Evolutionary conservation across 2,113 vertebrate species (phyloP).

Genomic region (Lepus europaeus): DNA sequence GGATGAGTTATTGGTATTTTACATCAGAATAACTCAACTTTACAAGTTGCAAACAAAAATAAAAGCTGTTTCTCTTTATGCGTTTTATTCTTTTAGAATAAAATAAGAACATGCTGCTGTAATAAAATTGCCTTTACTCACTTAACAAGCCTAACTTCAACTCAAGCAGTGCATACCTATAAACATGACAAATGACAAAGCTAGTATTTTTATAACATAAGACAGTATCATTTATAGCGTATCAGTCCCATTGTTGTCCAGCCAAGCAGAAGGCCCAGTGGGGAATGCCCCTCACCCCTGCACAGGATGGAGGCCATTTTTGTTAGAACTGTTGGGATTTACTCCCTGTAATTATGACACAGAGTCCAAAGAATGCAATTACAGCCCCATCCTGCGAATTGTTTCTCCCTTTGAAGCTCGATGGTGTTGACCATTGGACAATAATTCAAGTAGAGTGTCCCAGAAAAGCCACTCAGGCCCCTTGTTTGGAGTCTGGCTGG

Average conservation of each 20-base stretch:
- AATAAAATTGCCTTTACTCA: slow-evolving; percentile 84
- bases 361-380: slow-evolving; percentile 67
- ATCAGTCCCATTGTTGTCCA: slow-evolving; percentile 66
- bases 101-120: slow-evolving; percentile 84
- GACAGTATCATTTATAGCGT: slow-evolving; percentile 81
- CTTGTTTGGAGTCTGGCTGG: slow-evolving; percentile 72
- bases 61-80: slow-evolving; percentile 83
- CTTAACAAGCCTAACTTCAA: slow-evolving; percentile 81
- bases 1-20: slow-evolving; percentile 84
- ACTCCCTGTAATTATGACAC: slow-evolving; percentile 71
- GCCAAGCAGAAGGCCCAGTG: slow-evolving; percentile 62
- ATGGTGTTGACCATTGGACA: slow-evolving; percentile 81
- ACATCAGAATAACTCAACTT: slow-evolving; percentile 83
- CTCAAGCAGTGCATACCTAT: slow-evolving; percentile 79
- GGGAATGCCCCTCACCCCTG: slow-evolving; percentile 79
- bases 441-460: slow-evolving; percentile 72
- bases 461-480: slow-evolving; percentile 70
- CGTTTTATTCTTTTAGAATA: slow-evolving; percentile 81
- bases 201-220: slow-evolving; percentile 89
- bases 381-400: slow-evolving; percentile 68
- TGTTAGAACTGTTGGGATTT: slow-evolving; percentile 74
- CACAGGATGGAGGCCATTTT: slow-evolving; percentile 66
- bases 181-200: slow-evolving; percentile 82
- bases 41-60: slow-evolving; percentile 83
- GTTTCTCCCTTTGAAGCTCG: slow-evolving; percentile 71